Evolutionary conservation across 2,797 vertebrate species (phyloP).

Genomic region (Vultur gryphus): DNA sequence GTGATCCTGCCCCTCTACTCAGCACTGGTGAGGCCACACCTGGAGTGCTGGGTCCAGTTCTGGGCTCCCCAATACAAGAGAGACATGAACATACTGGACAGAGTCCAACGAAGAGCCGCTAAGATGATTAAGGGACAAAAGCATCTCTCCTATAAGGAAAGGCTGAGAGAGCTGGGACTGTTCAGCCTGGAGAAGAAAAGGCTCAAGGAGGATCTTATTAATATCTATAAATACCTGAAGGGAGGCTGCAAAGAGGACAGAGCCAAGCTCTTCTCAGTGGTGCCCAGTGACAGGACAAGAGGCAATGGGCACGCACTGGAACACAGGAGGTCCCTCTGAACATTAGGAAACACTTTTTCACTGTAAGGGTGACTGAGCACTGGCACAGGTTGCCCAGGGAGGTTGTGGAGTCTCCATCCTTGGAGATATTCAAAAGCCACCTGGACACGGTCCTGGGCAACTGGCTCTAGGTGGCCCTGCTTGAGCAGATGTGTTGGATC

Average conservation of each 20-base stretch:
- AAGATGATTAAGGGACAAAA: neutral
- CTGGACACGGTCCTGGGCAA: neutral
- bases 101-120: neutral
- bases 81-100: too few relatives aligned
- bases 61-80: neutral
- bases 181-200: too few relatives aligned
- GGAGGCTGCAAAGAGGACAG: too few relatives aligned
- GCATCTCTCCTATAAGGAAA: neutral
- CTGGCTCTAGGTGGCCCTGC: neutral
- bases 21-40: neutral
- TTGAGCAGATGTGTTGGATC: neutral
- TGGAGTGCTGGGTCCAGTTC: neutral
- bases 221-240: too few relatives aligned
- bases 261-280: neutral
- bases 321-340: neutral
- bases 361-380: neutral
- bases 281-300: neutral
- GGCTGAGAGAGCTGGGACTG: too few relatives aligned
- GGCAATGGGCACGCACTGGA: neutral
- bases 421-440: neutral
- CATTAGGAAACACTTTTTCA: neutral
- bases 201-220: too few relatives aligned
- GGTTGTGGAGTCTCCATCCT: neutral
- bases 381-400: too few relatives aligned
- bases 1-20: neutral